Base-by-base conservation (phyloP, 1,140 invertebrate genomes). In the Apis florea region DNA sequence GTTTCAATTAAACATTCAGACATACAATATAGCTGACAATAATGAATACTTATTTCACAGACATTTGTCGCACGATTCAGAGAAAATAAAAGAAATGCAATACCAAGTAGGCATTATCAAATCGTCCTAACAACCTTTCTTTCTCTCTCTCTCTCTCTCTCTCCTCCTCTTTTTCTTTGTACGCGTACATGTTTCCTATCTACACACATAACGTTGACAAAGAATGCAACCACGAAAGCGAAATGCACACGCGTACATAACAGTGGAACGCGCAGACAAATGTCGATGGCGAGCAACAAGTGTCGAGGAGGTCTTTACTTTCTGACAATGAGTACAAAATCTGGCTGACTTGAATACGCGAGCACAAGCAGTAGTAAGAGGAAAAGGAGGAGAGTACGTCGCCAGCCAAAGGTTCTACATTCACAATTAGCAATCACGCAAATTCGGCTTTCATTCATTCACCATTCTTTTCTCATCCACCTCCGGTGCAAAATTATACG, bases 211-310 rank as follows among this genome's bases (percentile, higher is more conserved):
- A 87, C 68, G n/a, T 82, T 67, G 82, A 84, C 82, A 87, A 87
- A 87, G 85, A 86, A 79, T 68, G 75, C 66, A 26, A 69, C 59
- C 31, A 61, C 69, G 82, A 78, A 75, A 84, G 82, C 79, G 85
- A 84, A 87, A 82, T 82, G 86, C 83, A 66, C 70, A 76, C 72
- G 73, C 59, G 71, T 58, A 78, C 82, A 87, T 78, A 87, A 87
- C 83, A 17, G 72, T 19, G 75, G 79, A 63, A 61, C 83, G 79
- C 86, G 79, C 86, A 88, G 86, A 84, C 86, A 87, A 88, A 88
- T 87, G 86, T 88, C 86, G 86, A 88, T 88, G 85, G 74, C 71
- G 83, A 87, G 86, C 86, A 88, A 88, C 86, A 88, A 88, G 86
- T 88, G 86, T 81, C 83, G 78, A 79, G 86, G 83, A 40, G 85